Conservation (phyloP, 2,888 invertebrate species). For the Pyrocoelia pectoralis region DNA sequence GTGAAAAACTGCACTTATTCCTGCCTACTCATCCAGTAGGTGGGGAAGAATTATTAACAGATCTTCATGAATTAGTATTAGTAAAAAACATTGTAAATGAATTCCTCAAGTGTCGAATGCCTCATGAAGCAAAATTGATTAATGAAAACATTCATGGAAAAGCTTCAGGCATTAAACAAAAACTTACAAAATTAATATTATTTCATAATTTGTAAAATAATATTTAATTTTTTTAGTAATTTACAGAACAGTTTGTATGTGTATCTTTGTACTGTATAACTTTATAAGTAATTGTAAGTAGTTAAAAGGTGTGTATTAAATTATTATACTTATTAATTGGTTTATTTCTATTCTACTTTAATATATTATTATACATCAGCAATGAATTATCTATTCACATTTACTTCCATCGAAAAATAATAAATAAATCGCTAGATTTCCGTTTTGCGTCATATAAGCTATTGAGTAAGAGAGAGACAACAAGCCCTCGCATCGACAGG, state of each 20-base stretch:
- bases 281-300: too few relatives aligned
- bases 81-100: conserved; percentile 6
- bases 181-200: conserved; percentile 4
- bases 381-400: background rate
- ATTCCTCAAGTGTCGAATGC: conserved; percentile 3
- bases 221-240: background rate
- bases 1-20: conserved; percentile 4
- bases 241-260: too few relatives aligned
- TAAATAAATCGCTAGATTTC: background rate
- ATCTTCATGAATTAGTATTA: conserved; percentile 5
- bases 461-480: background rate
- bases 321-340: background rate
- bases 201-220: conserved; percentile 1
- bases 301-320: background rate
- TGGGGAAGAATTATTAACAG: background rate
- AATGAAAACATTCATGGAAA: background rate
- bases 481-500: too few relatives aligned
- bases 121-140: background rate
- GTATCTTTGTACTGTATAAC: background rate
- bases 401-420: background rate
- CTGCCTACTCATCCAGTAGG: background rate
- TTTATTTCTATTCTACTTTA: background rate
- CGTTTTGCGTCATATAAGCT: background rate
- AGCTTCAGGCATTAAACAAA: conserved; percentile 2
- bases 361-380: background rate